Conservation (phyloP, 2,113 vertebrate genomes). For the Gambusia affinis region DNA sequence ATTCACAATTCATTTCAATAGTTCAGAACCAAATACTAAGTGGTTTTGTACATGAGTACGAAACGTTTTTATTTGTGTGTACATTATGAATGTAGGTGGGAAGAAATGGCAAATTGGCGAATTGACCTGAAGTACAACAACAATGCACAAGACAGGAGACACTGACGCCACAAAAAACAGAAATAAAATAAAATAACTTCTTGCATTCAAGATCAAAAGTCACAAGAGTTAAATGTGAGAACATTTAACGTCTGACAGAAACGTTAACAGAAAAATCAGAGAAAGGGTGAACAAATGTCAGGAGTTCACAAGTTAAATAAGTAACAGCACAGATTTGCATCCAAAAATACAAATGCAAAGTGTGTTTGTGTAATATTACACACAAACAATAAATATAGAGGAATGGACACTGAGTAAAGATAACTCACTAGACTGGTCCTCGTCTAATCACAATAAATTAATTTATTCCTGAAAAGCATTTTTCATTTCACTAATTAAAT, state of each 20-base stretch:
- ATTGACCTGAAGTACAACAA: background rate
- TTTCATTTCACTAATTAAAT: background rate
- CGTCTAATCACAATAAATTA: background rate
- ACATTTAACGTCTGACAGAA: constrained; percentile 31
- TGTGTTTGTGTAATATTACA: background rate
- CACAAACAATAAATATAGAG: background rate
- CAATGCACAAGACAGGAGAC: constrained; percentile 1
- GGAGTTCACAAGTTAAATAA: too few relatives aligned
- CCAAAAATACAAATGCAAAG: too few relatives aligned
- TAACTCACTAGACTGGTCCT: background rate
- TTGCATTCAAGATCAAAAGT: constrained; percentile 12
- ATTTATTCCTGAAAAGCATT: background rate
- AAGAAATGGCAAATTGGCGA: background rate
- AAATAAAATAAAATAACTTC: background rate
- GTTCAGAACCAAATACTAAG: background rate
- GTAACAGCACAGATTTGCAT: too few relatives aligned
- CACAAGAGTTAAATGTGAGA: constrained; percentile 17
- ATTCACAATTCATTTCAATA: too few relatives aligned
- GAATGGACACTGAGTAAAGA: background rate
- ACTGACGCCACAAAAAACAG: background rate
- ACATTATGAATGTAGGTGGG: too few relatives aligned
- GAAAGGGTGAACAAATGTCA: background rate
- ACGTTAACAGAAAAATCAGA: background rate
- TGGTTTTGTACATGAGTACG: background rate
- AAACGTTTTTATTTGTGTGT: background rate